Evolutionary conservation across 2,797 vertebrate species (phyloP), one percentile per base, ranked within the genome.

Genomic region (Eulemur mongoz): DNA sequence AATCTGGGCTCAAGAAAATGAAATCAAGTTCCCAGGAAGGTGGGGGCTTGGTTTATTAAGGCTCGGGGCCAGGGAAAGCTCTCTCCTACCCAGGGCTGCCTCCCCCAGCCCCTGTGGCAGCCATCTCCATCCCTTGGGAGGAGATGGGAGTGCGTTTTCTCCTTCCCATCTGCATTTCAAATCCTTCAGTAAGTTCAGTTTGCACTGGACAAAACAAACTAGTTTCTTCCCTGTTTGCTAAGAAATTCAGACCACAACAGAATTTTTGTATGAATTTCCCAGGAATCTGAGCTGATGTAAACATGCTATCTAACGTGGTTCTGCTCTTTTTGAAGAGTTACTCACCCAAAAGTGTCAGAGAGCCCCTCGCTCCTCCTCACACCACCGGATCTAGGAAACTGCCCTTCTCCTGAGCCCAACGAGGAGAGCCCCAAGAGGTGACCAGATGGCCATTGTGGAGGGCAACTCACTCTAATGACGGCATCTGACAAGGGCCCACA

Each of bases 401-500:
- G 85, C 65, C 79, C 67, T 89, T 94, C 76, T 87, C 57, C 57
- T 40, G 27, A 76, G 89, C 43, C 83, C 57, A 50, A 79, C 30
- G 2, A 63, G 27, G 15, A 72, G 15, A 93, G 72, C 57, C 80
- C 81, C 25, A 20, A 85, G 92, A 84, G 23, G 54, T 67, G 85
- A 92, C 65, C 89, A 63, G 72, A 95, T 87, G 88, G 72, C 83
- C 54, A 13, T 6, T 18, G 50, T 30, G 14, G 63, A 93, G 69
- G 82, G 78, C 70, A 32, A 23, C 81, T 81, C 5, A 1, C 59
- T 72, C 93, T 85, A 35, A 94, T 23, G n/a, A 23, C 54, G 0
- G 89, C 69, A 5, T 85, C 93, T 83, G 89, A 96, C 97, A 87
- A 92, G 96, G 79, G 67, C 89, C 69, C 69, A 15, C 95, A 50